A percentile compares a stretch with the other conserved stretches of the same genome.
These are phyloP conservation scores for Mastacembelus armatus DNA, from an alignment of 2,797 vertebrate species.

Conservation along the genomic window DNA sequence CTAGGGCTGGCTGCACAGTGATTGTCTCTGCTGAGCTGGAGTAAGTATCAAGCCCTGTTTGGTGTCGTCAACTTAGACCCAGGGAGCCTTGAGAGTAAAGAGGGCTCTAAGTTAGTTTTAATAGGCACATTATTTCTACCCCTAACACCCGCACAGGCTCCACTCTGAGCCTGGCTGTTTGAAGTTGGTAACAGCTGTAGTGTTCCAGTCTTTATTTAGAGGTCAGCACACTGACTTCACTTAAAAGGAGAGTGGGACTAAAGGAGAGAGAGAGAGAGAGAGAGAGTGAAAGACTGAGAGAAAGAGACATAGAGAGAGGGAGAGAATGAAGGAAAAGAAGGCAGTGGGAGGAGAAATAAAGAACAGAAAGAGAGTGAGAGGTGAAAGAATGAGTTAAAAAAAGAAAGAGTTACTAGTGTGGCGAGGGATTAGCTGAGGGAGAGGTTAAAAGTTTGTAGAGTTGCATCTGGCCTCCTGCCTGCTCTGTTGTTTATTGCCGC, in stretches of 20 bases:
- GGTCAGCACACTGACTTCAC: constrained; percentile 85
- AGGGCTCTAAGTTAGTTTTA: constrained; percentile 84
- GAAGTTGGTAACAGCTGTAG: constrained; percentile 87
- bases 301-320: too few species aligned
- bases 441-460: constrained; percentile 88
- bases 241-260: constrained; percentile 81
- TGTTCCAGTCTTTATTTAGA: constrained; percentile 87
- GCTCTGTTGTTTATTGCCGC: constrained; percentile 87
- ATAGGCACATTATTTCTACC: constrained; percentile 83
- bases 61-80: constrained; percentile 74
- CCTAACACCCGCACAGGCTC: constrained; percentile 72
- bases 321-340: constrained; percentile 60
- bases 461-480: constrained; percentile 87
- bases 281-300: constrained; percentile 59
- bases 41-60: constrained; percentile 58
- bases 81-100: constrained; percentile 77
- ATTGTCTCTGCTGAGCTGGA: constrained; percentile 52
- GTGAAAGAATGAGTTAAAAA: constrained; percentile 79
- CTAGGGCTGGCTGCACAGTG: constrained; percentile 36
- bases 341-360: constrained; percentile 73
- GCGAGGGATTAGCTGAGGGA: constrained; percentile 82
- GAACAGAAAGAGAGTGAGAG: constrained; percentile 73
- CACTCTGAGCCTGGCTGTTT: constrained; percentile 79
- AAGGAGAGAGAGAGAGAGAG: constrained; percentile 56
- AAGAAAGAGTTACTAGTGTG: constrained; percentile 81